Evolutionary conservation across 2,888 invertebrate genomes (phyloP).

Genomic region (Plusia festucae): DNA sequence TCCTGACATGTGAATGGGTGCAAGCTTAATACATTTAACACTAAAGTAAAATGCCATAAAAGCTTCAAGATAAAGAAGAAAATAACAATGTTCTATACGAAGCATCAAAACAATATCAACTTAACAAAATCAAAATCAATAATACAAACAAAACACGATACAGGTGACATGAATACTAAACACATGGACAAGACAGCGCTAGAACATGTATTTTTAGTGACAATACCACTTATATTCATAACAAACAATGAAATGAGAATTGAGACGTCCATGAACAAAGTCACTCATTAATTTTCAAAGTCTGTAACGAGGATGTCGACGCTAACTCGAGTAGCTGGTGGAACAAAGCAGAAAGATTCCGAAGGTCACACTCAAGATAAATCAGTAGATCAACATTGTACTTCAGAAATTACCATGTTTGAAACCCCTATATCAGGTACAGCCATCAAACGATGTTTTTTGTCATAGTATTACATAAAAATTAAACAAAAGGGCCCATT

Average conservation of each 20-base stretch:
- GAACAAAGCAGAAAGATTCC: conserved; percentile 55
- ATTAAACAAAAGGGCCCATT: not conserved
- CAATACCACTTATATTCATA: conserved; percentile 66
- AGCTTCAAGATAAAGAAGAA: conserved; percentile 6
- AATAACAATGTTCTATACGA: conserved; percentile 9
- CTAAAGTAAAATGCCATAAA: conserved; percentile 4
- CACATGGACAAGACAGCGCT: conserved; percentile 47
- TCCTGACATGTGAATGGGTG: not conserved
- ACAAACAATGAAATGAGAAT: conserved; percentile 69
- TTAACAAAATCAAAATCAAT: conserved; percentile 51
- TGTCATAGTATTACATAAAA: not conserved
- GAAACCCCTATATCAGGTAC: not conserved
- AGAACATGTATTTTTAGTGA: conserved; percentile 57
- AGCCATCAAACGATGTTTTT: not conserved
- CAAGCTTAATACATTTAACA: not conserved
- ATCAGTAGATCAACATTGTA: conserved; percentile 42
- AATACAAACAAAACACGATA: conserved; percentile 55
- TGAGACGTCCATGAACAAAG: conserved; percentile 77
- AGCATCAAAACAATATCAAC: conserved; percentile 34
- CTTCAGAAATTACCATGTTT: not conserved
- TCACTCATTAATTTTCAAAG: conserved; percentile 85
- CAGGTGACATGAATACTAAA: conserved; percentile 58
- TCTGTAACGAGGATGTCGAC: conserved; percentile 68
- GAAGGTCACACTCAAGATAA: conserved; percentile 32
- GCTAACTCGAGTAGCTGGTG: conserved; percentile 71